Evolutionary conservation across 23 tunicate species (phyloP).

Genomic region (Halocynthia aurantium): DNA sequence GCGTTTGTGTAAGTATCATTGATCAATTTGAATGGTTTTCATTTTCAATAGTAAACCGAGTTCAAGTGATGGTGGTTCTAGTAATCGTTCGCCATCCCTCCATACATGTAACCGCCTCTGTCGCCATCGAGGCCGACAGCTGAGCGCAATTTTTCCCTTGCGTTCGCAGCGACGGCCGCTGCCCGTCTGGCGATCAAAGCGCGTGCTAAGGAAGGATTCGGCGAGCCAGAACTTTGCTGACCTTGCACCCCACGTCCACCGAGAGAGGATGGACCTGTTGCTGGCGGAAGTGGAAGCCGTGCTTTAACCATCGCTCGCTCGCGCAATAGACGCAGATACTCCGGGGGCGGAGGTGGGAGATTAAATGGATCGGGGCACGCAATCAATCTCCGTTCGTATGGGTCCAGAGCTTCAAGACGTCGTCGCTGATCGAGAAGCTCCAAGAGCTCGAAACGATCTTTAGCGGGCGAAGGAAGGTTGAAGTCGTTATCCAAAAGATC

Average conservation of each 20-base stretch:
- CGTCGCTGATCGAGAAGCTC: conserved; percentile 79
- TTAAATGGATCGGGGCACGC: conserved; percentile 88
- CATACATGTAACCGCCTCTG: conserved; percentile 13
- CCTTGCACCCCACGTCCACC: conserved; percentile 42
- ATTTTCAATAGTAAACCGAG: no score
- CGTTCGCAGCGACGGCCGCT: conserved; percentile 56
- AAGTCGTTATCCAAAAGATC: conserved; percentile 34
- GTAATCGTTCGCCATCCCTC: neutral
- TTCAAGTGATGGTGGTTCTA: no score
- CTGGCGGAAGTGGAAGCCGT: conserved; percentile 69
- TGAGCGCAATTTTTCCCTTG: conserved; percentile 19
- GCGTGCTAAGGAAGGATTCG: conserved; percentile 58
- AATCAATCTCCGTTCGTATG: conserved; percentile 76
- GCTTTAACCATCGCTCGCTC: conserved; percentile 83
- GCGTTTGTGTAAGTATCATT: no score
- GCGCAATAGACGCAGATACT: conserved; percentile 61
- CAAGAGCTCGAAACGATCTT: conserved; percentile 78
- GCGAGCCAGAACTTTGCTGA: conserved; percentile 61
- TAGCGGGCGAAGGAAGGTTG: conserved; percentile 71
- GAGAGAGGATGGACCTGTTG: conserved; percentile 15
- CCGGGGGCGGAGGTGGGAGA: conserved; percentile 95
- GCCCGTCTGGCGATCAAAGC: conserved; percentile 82
- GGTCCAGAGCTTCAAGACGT: conserved; percentile 78
- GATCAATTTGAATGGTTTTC: no score
- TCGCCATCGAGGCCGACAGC: conserved; percentile 23